Percentiles rank a stretch among this genome's conserved stretches.
Evolutionary conservation across 2,797 vertebrate species (phyloP).

Genomic region (Platalea minor): DNA sequence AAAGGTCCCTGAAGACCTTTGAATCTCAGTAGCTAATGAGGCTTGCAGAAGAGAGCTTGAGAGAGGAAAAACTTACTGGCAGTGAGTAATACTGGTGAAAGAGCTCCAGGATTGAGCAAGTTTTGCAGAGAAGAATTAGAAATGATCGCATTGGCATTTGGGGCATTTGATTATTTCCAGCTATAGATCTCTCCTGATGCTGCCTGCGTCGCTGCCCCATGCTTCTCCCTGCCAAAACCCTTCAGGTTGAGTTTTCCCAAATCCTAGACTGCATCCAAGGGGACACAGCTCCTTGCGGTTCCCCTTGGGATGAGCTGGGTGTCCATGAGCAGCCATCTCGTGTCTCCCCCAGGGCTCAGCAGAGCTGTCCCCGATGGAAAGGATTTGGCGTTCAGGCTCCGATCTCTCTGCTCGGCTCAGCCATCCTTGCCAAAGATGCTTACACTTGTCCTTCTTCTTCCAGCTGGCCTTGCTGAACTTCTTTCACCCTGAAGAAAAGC

Average conservation of each 20-base stretch:
- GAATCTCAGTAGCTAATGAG: conserved; percentile 45
- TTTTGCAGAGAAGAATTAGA: background rate
- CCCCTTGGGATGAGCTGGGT: background rate
- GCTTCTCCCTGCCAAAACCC: background rate
- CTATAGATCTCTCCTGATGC: background rate
- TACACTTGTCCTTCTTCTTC: conserved; percentile 18
- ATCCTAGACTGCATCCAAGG: fast-evolving
- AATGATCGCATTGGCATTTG: fast-evolving
- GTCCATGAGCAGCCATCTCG: fast-evolving
- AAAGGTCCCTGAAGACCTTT: conserved; percentile 52
- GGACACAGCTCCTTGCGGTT: background rate
- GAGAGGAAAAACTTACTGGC: conserved; percentile 36
- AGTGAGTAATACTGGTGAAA: conserved; percentile 1
- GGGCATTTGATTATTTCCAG: background rate
- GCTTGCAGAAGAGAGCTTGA: conserved; percentile 9
- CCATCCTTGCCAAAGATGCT: background rate
- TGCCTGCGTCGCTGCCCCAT: background rate
- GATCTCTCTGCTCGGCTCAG: background rate
- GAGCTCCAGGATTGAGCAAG: conserved; percentile 30
- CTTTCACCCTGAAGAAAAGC: conserved; percentile 78
- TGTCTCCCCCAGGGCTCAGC: fast-evolving
- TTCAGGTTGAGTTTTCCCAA: background rate
- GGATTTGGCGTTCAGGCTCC: background rate
- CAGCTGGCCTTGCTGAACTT: conserved; percentile 82
- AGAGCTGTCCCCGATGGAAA: background rate